A percentile compares a stretch with the other conserved stretches of the same genome.
Conservation (phyloP, 2,113 vertebrate genomes). For the Corythoichthys haematopterus region DNA sequence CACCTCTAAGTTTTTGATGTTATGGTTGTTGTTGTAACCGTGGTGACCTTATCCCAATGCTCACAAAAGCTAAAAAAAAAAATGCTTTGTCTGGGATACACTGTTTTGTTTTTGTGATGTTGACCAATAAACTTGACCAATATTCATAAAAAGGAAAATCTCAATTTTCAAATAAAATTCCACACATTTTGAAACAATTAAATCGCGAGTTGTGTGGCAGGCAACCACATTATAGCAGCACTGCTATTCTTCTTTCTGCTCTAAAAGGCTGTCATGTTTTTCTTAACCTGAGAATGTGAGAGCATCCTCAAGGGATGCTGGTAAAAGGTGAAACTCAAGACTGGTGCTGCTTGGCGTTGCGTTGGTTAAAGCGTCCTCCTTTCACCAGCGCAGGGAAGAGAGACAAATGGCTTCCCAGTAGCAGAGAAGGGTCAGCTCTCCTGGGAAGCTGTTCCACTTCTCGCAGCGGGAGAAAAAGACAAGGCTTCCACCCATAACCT, state of each 20-base stretch:
- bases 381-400: slow-evolving; percentile 42
- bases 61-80: not conserved
- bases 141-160: too few species aligned
- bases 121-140: too few species aligned
- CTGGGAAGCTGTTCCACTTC: slow-evolving; percentile 33
- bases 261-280: slow-evolving; percentile 59
- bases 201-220: not conserved
- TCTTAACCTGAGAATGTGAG: slow-evolving; percentile 40
- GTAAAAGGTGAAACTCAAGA: slow-evolving; percentile 63
- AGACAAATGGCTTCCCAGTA: slow-evolving; percentile 65
- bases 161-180: too few species aligned
- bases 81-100: not conserved
- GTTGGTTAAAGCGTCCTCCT: slow-evolving; percentile 58
- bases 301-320: slow-evolving; percentile 43
- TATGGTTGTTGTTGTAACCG: not conserved
- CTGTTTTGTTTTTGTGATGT: too few species aligned
- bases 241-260: slow-evolving; percentile 26
- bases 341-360: slow-evolving; percentile 44
- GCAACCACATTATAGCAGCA: not conserved
- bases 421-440: slow-evolving; percentile 60
- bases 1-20: not conserved
- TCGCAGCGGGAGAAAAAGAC: slow-evolving; percentile 24
- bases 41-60: not conserved
- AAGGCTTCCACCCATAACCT: slow-evolving; percentile 57
- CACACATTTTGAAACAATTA: not conserved